Evolutionary conservation across 2,113 vertebrate genomes (phyloP).

Genomic region (Struthidea cinerea): DNA sequence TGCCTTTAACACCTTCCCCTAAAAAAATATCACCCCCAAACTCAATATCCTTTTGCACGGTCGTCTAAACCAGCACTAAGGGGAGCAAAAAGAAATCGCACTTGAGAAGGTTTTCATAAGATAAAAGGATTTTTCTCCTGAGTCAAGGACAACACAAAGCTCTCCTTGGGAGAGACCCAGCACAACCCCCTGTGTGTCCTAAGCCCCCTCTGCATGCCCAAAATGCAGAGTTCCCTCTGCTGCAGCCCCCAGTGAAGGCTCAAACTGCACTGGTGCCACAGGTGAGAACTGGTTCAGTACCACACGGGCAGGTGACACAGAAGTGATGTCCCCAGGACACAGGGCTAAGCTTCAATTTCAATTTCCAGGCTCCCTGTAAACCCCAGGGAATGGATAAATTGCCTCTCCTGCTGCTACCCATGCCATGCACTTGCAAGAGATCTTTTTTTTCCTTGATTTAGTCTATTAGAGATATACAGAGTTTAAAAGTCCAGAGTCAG

Average conservation of each 20-base stretch:
- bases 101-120: background rate
- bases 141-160: background rate
- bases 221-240: background rate
- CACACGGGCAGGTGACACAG: background rate
- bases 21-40: background rate
- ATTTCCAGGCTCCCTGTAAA: background rate
- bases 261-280: background rate
- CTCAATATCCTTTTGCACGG: background rate
- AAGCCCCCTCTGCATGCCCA: background rate
- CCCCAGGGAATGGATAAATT: slow-evolving; percentile 35
- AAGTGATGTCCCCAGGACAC: background rate
- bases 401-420: background rate
- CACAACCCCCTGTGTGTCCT: background rate
- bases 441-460: slow-evolving; percentile 23
- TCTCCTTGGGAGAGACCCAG: background rate
- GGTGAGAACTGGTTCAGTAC: background rate
- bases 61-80: background rate
- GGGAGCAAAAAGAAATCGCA: background rate
- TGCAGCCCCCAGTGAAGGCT: background rate
- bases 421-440: background rate
- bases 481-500: slow-evolving; percentile 47
- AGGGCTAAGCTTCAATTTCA: background rate
- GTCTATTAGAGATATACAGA: background rate
- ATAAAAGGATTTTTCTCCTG: background rate
- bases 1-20: background rate